Evolutionary conservation across 2,888 invertebrate genomes (phyloP).

Genomic region (Platypus cylindrus): DNA sequence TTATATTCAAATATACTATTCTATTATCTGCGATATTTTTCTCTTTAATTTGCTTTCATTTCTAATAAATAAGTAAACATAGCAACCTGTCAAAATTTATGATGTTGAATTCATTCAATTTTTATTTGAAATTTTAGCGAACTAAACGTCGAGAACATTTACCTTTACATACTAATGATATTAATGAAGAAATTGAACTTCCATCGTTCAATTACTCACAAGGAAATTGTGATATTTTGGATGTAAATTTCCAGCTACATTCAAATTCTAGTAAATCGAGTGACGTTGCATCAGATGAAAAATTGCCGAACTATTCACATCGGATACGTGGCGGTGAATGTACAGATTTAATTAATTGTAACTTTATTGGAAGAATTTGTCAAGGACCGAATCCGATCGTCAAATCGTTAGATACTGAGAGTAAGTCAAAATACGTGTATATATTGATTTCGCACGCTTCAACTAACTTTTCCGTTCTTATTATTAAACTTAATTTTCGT

Average conservation of each 20-base stretch:
- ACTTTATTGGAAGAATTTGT: slow-evolving; percentile 6
- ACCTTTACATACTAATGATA: slow-evolving; percentile 11
- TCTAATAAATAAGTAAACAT: too few species aligned
- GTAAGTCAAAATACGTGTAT: too few species aligned
- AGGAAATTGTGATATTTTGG: slow-evolving; percentile 12
- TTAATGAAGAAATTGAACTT: slow-evolving; percentile 10
- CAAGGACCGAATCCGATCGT: slow-evolving; percentile 4
- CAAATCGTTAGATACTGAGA: slow-evolving; percentile 9
- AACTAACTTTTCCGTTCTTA: too few species aligned
- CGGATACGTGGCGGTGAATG: slow-evolving; percentile 16
- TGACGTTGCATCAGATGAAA: slow-evolving; percentile 7
- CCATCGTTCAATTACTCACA: slow-evolving; percentile 13
- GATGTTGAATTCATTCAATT: too few species aligned
- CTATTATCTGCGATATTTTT: too few species aligned
- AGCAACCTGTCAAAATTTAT: too few species aligned
- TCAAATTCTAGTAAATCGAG: slow-evolving; percentile 6
- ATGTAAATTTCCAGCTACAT: slow-evolving; percentile 12
- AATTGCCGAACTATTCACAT: slow-evolving; percentile 5
- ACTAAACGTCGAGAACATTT: slow-evolving; percentile 8
- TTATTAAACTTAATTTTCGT: too few species aligned
- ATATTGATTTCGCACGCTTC: too few species aligned
- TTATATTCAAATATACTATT: too few species aligned
- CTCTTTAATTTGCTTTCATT: too few species aligned
- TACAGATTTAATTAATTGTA: slow-evolving; percentile 8
- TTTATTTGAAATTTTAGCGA: slow-evolving; percentile 17